Evolutionary conservation across 2,888 invertebrate species (phyloP).

Genomic region (Microctonus hyperodae): DNA sequence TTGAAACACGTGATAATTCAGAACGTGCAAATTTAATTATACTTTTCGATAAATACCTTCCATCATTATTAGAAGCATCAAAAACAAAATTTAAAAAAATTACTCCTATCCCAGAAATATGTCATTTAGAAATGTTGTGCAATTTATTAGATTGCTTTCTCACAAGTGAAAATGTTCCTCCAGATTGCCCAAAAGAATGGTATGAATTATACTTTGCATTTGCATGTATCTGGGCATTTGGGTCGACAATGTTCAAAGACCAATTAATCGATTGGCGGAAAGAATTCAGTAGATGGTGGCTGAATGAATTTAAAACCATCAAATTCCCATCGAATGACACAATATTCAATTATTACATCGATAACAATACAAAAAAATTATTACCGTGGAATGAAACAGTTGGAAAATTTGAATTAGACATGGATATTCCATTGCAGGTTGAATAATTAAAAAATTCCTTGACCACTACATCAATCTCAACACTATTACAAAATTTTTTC

Average conservation of each 20-base stretch:
- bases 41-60: constrained; percentile 93
- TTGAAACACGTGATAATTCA: constrained; percentile 76
- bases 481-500: too few relatives aligned
- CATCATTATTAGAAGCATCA: constrained; percentile 78
- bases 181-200: constrained; percentile 93
- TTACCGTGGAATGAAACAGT: constrained; percentile 87
- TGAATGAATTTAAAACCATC: constrained; percentile 88
- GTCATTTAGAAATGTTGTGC: constrained; percentile 88
- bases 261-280: constrained; percentile 89
- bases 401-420: constrained; percentile 80
- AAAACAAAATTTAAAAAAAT: constrained; percentile 84
- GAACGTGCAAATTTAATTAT: constrained; percentile 84
- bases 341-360: constrained; percentile 90
- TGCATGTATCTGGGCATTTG: constrained; percentile 91
- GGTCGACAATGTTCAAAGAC: constrained; percentile 90
- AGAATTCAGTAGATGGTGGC: constrained; percentile 96
- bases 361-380: constrained; percentile 84
- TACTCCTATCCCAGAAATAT: constrained; percentile 89
- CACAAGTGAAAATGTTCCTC: constrained; percentile 79
- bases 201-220: constrained; percentile 94
- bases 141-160: constrained; percentile 86
- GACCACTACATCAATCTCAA: constrained; percentile 7
- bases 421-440: constrained; percentile 89
- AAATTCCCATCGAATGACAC: constrained; percentile 86
- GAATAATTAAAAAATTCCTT: constrained; percentile 24